Evolutionary conservation across 2,888 invertebrate genomes (phyloP).

Genomic region (Polymixis flavicincta): DNA sequence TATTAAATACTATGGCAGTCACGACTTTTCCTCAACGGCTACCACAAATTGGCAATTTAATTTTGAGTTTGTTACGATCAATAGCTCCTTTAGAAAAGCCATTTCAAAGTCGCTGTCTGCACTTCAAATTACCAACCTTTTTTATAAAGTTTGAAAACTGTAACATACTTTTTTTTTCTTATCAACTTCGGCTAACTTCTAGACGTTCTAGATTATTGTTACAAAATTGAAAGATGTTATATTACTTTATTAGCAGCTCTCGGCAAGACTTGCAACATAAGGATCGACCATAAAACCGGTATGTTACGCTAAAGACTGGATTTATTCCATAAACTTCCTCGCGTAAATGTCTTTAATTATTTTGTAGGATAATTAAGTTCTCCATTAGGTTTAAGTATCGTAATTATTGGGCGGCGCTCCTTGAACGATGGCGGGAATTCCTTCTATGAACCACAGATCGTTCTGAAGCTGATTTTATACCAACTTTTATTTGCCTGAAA

Average conservation of each 20-base stretch:
- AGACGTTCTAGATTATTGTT: slow-evolving; percentile 20
- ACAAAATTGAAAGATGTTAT: slow-evolving; percentile 20
- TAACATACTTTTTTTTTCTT: slow-evolving; percentile 15
- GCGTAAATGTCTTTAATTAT: slow-evolving; percentile 51
- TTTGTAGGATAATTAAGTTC: slow-evolving; percentile 56
- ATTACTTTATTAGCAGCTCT: slow-evolving; percentile 31
- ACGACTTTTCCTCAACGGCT: slow-evolving; percentile 41
- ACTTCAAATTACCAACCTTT: slow-evolving; percentile 14
- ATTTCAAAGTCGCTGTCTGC: slow-evolving; percentile 17
- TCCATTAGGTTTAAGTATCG: slow-evolving; percentile 49
- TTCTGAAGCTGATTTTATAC: background rate
- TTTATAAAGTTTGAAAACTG: slow-evolving; percentile 40
- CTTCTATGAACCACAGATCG: slow-evolving; percentile 3
- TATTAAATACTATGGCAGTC: slow-evolving; percentile 35
- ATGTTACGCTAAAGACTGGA: slow-evolving; percentile 27
- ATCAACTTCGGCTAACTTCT: slow-evolving; percentile 1
- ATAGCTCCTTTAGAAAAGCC: slow-evolving; percentile 15
- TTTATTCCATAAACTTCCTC: slow-evolving; percentile 43
- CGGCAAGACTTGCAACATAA: slow-evolving; percentile 37
- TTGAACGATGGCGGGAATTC: slow-evolving; percentile 38
- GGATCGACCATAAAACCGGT: slow-evolving; percentile 38
- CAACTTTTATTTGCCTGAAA: background rate
- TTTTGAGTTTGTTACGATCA: slow-evolving; percentile 28
- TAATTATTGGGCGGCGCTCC: slow-evolving; percentile 47
- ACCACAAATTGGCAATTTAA: slow-evolving; percentile 37